Conservation (phyloP, 2,888 invertebrate species). For the Clivina fossor region DNA sequence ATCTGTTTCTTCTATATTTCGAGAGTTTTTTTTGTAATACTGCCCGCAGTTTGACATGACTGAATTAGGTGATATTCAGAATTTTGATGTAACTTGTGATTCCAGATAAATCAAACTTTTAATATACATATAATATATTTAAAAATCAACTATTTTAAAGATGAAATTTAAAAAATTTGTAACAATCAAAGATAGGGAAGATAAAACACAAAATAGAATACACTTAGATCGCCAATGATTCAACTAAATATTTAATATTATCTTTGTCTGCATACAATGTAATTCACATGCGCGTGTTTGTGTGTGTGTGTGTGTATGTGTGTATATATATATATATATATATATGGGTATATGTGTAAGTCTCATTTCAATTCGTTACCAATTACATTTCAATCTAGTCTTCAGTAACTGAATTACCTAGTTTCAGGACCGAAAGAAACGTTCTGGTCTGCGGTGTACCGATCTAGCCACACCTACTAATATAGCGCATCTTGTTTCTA, state of each 20-base stretch:
- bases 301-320: not conserved
- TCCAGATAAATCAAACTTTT: no score
- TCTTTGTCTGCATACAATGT: not conserved
- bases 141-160: no score
- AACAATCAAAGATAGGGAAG: no score
- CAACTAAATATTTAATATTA: not conserved
- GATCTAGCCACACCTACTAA: no score
- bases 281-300: not conserved
- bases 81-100: no score
- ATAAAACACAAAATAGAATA: not conserved
- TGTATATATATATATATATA: constrained; percentile 6
- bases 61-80: no score
- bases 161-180: no score
- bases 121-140: no score
- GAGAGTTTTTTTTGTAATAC: no score
- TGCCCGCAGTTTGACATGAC: no score
- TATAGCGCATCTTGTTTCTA: no score
- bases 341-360: constrained; percentile 1
- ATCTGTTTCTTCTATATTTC: no score
- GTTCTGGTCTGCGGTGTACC: not conserved
- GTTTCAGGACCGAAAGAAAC: constrained; percentile 12
- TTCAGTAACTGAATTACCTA: constrained; percentile 17
- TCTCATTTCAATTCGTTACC: constrained; percentile 28
- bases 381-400: constrained; percentile 26
- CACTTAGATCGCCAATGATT: not conserved